Percentiles rank a stretch among this genome's conserved stretches.
phyloP scores from a whole-genome alignment of 1,140 invertebrate genomes.

The Drosophila ambigua region DNA sequence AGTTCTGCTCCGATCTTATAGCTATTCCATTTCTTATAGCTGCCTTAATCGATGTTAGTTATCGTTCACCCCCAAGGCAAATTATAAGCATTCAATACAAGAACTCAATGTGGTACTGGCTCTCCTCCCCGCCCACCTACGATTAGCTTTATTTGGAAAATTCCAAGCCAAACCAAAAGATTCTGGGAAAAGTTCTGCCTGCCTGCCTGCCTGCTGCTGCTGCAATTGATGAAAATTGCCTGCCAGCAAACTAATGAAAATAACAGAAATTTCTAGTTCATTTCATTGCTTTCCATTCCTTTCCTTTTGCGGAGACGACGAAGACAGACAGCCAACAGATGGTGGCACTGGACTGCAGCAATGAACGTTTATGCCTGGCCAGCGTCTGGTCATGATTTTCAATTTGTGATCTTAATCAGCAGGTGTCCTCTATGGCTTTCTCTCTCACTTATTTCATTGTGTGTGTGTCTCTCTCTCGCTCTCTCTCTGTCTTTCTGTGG shows the following conservation, averaged over 20 bases:
- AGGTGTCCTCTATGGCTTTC: conserved; percentile 70
- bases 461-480: conserved; percentile 2
- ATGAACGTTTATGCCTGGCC: background rate
- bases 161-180: too few species aligned
- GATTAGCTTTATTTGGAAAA: too few species aligned
- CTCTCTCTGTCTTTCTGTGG: conserved; percentile 25
- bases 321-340: too few species aligned
- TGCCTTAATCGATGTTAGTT: too few species aligned
- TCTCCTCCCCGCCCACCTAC: too few species aligned
- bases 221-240: conserved; percentile 34
- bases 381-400: conserved; percentile 64
- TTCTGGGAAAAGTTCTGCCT: background rate
- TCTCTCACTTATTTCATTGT: conserved; percentile 7
- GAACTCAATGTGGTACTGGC: too few species aligned
- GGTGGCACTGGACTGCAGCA: background rate
- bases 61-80: background rate
- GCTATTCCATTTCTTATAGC: too few species aligned
- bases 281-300: conserved; percentile 4
- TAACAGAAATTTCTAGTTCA: conserved; percentile 37
- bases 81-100: too few species aligned
- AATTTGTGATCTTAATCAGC: conserved; percentile 83
- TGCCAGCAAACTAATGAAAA: conserved; percentile 37
- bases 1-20: too few species aligned
- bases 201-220: too few species aligned
- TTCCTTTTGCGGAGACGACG: too few species aligned